These are phyloP conservation scores for Eulemur rufifrons DNA, from an alignment of 2,113 vertebrate species.

Conservation along the genomic window DNA sequence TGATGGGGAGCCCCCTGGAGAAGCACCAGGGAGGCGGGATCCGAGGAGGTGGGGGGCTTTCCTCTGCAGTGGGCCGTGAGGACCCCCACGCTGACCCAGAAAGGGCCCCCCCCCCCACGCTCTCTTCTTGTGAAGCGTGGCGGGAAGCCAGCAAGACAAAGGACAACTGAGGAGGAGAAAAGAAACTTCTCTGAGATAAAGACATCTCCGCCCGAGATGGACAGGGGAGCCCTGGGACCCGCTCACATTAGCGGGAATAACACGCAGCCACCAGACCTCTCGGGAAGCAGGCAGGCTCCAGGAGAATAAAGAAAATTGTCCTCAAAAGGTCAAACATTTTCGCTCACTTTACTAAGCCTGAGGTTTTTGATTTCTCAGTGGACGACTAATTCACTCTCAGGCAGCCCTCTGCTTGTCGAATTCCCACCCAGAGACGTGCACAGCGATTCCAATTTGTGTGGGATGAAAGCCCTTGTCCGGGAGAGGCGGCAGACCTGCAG, in stretches of 20 bases:
- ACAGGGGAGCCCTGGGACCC: neutral
- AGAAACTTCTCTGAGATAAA: neutral
- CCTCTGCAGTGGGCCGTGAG: rapidly evolving
- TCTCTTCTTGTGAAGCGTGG: rapidly evolving
- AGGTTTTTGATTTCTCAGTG: slow-evolving; percentile 69
- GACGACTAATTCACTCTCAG: slow-evolving; percentile 34
- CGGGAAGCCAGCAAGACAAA: neutral
- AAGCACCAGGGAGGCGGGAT: too few species aligned
- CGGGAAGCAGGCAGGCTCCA: neutral
- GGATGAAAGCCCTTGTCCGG: slow-evolving; percentile 22
- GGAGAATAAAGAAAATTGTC: neutral
- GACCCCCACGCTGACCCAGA: neutral
- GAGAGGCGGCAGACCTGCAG: slow-evolving; percentile 12
- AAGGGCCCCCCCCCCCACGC: too few species aligned
- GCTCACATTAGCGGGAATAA: neutral
- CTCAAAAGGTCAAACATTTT: slow-evolving; percentile 47
- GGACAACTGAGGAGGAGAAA: neutral
- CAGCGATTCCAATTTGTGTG: neutral
- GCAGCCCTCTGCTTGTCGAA: slow-evolving; percentile 38
- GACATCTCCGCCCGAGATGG: neutral
- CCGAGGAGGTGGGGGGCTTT: neutral
- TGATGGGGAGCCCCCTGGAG: rapidly evolving
- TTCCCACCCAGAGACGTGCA: slow-evolving; percentile 37
- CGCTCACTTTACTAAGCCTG: slow-evolving; percentile 58
- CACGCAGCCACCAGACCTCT: neutral